These are phyloP conservation scores for Alethe diademata DNA, from an alignment of 2,113 vertebrate genomes.

Conservation along the genomic window DNA sequence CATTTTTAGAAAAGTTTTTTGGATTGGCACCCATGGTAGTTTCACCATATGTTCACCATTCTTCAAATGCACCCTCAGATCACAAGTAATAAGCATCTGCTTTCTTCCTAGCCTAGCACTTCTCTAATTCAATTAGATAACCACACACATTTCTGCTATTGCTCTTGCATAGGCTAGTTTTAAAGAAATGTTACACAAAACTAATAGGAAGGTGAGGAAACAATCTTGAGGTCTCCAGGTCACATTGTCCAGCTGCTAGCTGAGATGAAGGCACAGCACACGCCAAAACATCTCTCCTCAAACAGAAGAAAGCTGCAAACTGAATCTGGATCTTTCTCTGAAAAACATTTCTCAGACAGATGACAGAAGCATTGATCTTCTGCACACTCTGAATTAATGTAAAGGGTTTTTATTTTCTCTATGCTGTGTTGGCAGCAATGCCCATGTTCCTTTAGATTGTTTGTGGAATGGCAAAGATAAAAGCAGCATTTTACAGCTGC, in stretches of 20 bases:
- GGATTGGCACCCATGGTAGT: background rate
- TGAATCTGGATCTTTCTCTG: background rate
- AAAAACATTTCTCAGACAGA: background rate
- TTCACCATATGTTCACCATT: background rate
- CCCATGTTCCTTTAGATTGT: background rate
- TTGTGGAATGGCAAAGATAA: conserved; percentile 18
- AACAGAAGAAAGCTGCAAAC: background rate
- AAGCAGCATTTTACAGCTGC: conserved; percentile 26
- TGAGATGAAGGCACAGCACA: background rate
- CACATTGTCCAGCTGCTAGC: background rate
- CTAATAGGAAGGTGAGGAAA: background rate
- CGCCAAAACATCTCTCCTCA: background rate
- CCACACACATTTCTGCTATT: background rate
- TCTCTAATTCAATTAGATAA: background rate
- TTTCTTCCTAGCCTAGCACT: background rate
- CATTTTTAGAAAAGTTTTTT: background rate
- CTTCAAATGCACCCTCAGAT: background rate
- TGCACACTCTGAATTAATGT: background rate
- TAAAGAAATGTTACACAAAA: background rate
- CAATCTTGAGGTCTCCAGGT: background rate
- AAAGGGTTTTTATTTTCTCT: background rate
- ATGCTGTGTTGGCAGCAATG: background rate
- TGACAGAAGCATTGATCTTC: background rate
- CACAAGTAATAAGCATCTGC: background rate
- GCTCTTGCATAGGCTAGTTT: background rate